phyloP scores from a whole-genome alignment of 2,888 invertebrate species.

The Euproctis similis region DNA sequence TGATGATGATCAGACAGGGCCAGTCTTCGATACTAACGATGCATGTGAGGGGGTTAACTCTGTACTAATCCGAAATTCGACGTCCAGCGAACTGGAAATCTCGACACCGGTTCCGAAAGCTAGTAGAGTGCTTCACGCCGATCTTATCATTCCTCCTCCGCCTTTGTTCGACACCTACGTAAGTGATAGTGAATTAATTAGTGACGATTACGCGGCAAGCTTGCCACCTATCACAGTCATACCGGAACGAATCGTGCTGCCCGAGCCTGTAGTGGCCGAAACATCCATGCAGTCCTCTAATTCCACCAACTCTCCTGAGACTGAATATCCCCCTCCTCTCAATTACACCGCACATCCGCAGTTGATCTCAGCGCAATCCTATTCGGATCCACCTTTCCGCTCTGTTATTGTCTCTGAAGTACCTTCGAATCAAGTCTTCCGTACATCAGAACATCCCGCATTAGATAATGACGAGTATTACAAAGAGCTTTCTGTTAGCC shows the following conservation, averaged over 20 bases:
- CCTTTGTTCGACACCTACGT: slow-evolving; percentile 64
- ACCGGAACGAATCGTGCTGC: slow-evolving; percentile 56
- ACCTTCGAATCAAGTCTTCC: slow-evolving; percentile 53
- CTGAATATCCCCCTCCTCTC: slow-evolving; percentile 61
- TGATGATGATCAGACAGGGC: slow-evolving; percentile 34
- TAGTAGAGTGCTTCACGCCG: slow-evolving; percentile 54
- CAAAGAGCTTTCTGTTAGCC: slow-evolving; percentile 53
- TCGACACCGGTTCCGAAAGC: slow-evolving; percentile 44
- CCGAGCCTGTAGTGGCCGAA: slow-evolving; percentile 56
- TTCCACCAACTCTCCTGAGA: slow-evolving; percentile 57
- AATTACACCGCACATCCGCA: slow-evolving; percentile 63
- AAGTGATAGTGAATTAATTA: slow-evolving; percentile 48
- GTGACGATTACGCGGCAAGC: slow-evolving; percentile 36
- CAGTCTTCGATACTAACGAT: slow-evolving; percentile 56
- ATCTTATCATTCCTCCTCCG: slow-evolving; percentile 69
- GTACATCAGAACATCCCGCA: slow-evolving; percentile 37
- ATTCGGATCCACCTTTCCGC: slow-evolving; percentile 26
- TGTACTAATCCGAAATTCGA: slow-evolving; percentile 60
- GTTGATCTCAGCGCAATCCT: slow-evolving; percentile 23
- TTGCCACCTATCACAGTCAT: slow-evolving; percentile 55
- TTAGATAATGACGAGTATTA: slow-evolving; percentile 40
- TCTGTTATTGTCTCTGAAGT: slow-evolving; percentile 52
- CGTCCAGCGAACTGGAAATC: slow-evolving; percentile 43
- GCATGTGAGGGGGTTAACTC: slow-evolving; percentile 61
- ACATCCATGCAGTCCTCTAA: slow-evolving; percentile 66